Evolutionary conservation across 1,140 invertebrate species (phyloP), one percentile per base, ranked within the genome.

Genomic region (Rhynchophorus ferrugineus): DNA sequence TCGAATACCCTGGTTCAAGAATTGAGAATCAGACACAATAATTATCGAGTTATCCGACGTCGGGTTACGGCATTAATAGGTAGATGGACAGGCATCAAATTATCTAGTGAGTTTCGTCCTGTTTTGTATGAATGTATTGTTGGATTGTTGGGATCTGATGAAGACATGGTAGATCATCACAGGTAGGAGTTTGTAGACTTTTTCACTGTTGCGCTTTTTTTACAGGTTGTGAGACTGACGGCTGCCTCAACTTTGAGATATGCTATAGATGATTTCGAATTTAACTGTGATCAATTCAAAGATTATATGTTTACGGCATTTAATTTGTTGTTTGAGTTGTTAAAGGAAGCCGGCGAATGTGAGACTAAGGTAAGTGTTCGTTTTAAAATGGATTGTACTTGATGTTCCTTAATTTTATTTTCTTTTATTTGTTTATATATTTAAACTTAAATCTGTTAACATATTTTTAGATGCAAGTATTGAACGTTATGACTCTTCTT

Each of bases 241-340:
- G 85, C 91, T 1, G 77, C 79, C 0, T 74, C 52, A 69, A 85
- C 75, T 66, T 73, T 98, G 2, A 84, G 87, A 66, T 78, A 79
- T 57, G 83, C 85, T 1, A 81, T 96, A 11, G 90, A 95, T 68
- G 90, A 95, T 69, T 95, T 95, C 75, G 89, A 93, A 67, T 96
- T 96, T 71, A 82, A 84, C 62, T 77, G 82, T 1, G 84, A 92
- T 44, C 81, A 89, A 62, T 95, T 96, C 66, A 76, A 82, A 45
- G 82, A 87, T 8, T 95, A 83, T 71, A 77, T 94, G 33, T 81
- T 87, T 21, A 74, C 81, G 13, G 75, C 80, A 2, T 92, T 95
- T 65, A 75, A 78, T 42, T 75, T 87, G 35, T 73, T 96, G 2
- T 95, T 94, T 72, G 73, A 81, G 49, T 75, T 97, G 38, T 72